phyloP scores from a whole-genome alignment of 1,140 invertebrate genomes.

The Ceratitis capitata region DNA sequence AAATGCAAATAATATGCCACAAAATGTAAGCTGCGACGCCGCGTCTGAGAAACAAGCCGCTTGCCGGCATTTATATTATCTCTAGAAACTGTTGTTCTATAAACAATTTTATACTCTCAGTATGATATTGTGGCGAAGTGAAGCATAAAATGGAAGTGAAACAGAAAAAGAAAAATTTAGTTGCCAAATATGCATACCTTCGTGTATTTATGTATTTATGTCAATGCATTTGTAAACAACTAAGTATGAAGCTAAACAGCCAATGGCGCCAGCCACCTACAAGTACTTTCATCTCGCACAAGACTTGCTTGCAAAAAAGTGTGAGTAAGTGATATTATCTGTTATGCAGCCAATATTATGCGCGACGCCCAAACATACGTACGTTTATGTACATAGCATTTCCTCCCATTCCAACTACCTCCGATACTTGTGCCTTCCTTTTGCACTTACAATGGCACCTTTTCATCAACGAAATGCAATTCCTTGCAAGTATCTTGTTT shows the following conservation, averaged over 20 bases:
- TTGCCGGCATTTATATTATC: not conserved
- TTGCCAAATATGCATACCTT: not conserved
- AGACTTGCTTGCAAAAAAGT: not conserved
- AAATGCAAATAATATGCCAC: not conserved
- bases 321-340: slow-evolving; percentile 33
- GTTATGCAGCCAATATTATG: not conserved
- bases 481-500: slow-evolving; percentile 19
- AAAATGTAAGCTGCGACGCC: not conserved
- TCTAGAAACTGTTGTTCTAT: not conserved
- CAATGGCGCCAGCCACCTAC: not conserved
- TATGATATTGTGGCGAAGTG: not conserved
- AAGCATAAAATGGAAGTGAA: not conserved
- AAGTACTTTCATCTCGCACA: not conserved
- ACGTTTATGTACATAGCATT: no score
- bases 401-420: no score
- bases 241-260: not conserved
- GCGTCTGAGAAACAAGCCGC: not conserved
- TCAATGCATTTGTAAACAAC: not conserved
- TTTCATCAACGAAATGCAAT: slow-evolving; percentile 21
- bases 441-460: not conserved
- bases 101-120: not conserved
- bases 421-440: not conserved
- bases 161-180: not conserved
- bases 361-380: not conserved
- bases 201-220: not conserved